Evolutionary conservation across 1,140 invertebrate genomes (phyloP), one percentile per base, ranked within the genome.

Genomic region (Cecropterus lyciades): DNA sequence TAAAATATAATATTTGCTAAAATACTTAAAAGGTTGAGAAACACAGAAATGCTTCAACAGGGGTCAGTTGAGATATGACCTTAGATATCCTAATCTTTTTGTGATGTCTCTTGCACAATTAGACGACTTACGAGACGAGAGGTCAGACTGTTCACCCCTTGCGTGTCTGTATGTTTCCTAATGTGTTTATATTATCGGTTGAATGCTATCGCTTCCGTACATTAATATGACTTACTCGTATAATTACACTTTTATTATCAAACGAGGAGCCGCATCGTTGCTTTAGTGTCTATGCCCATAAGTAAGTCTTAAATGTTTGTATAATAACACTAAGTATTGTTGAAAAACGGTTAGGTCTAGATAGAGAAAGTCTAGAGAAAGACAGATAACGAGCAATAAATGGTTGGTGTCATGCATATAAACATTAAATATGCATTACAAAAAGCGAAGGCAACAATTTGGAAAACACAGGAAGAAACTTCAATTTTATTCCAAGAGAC

Each of bases 71-170:
- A 1, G 46, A 37, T 37, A 9, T 13, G 46, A 49, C 46, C 46
- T 49, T n/a, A 49, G 46, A 49, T 49, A 49, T 49, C 46, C 16
- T 49, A 49, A 49, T 49, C 17, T 49, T 49, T 49, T 49, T 43
- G 40, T 43, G 40, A n/a, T 7, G 11, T 49, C 46, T 49, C 11
- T 49, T 49, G 0, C 17, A 9, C 17, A 49, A 49, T 49, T 49
- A 24, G 10, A 3, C 30, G 33, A n/a, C 15, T 49, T n/a, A 24
- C 46, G 10, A 49, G 17, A 24, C 46, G 11, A 6, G 10, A 24
- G 46, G 46, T 49, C 46, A 49, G 17, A 13, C 9, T 11, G 10
- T 20, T 49, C 46, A 49, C 46, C 46, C 20, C 46, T 24, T 49
- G 46, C 46, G 46, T 49, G 16, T 49, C 0, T 24, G 10, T 24